Percentiles rank a stretch among this genome's conserved stretches.
These are phyloP conservation scores for Agrochola litura DNA, from an alignment of 2,888 invertebrate species.

Conservation along the genomic window DNA sequence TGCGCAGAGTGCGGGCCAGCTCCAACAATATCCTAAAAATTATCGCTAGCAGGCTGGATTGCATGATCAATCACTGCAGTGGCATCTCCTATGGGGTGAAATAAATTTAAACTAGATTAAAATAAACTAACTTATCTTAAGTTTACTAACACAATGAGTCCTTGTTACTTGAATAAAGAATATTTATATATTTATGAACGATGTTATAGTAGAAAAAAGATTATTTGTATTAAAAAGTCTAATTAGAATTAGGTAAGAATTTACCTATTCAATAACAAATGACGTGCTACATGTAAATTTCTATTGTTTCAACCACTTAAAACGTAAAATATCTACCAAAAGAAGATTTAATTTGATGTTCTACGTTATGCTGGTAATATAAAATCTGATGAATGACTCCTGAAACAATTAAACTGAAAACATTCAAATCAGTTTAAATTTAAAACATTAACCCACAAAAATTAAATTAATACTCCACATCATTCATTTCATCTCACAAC, in stretches of 20 bases:
- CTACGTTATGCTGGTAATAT: background rate
- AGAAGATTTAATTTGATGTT: background rate
- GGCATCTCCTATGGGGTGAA: too few species aligned
- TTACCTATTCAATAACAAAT: background rate
- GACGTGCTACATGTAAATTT: background rate
- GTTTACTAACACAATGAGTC: too few species aligned
- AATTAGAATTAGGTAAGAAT: slow-evolving; percentile 2
- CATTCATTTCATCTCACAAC: background rate
- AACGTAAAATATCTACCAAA: background rate
- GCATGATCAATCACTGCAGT: too few species aligned
- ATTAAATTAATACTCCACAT: background rate
- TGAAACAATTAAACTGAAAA: slow-evolving; percentile 7
- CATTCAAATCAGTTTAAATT: background rate
- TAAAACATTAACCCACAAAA: background rate
- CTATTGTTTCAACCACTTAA: slow-evolving; percentile 6
- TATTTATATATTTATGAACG: too few species aligned
- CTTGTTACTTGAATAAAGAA: too few species aligned
- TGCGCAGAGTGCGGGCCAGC: too few species aligned
- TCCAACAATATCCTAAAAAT: too few species aligned
- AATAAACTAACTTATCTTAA: too few species aligned
- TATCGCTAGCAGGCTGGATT: too few species aligned
- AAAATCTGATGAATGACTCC: background rate
- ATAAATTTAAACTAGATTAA: too few species aligned
- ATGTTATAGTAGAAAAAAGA: background rate
- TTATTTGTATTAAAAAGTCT: background rate